These are phyloP conservation scores for Rhegmatorhina hoffmannsi DNA, from an alignment of 2,113 vertebrate species.

Conservation along the genomic window DNA sequence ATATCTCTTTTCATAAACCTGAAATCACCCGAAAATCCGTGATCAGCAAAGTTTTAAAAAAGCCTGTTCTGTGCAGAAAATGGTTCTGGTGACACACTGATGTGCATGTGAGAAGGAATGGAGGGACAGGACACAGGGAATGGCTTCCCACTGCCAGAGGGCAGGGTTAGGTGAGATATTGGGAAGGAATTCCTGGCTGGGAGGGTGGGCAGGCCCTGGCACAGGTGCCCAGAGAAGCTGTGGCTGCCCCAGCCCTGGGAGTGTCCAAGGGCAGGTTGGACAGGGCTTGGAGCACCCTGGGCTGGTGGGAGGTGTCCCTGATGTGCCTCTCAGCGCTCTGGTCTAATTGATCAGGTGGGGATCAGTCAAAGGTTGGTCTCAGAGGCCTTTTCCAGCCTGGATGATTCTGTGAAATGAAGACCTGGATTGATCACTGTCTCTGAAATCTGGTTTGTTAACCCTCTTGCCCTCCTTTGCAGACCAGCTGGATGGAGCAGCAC, in stretches of 20 bases:
- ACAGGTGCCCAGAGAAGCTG: neutral
- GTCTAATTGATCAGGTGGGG: neutral
- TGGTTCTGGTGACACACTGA: accelerated
- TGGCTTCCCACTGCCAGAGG: neutral
- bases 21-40: neutral
- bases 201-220: neutral
- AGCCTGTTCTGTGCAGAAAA: neutral
- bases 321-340: neutral
- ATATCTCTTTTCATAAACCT: neutral
- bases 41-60: neutral
- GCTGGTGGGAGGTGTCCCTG: neutral
- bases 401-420: neutral
- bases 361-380: neutral
- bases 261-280: neutral
- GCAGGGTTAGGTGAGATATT: accelerated
- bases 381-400: neutral
- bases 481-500: neutral
- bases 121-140: neutral
- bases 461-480: neutral
- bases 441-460: neutral
- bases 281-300: accelerated
- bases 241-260: neutral
- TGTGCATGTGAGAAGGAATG: neutral
- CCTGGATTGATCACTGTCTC: neutral
- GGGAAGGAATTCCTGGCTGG: accelerated